Evolutionary conservation across 2,888 invertebrate species (phyloP).

Genomic region (Nasonia oneida): DNA sequence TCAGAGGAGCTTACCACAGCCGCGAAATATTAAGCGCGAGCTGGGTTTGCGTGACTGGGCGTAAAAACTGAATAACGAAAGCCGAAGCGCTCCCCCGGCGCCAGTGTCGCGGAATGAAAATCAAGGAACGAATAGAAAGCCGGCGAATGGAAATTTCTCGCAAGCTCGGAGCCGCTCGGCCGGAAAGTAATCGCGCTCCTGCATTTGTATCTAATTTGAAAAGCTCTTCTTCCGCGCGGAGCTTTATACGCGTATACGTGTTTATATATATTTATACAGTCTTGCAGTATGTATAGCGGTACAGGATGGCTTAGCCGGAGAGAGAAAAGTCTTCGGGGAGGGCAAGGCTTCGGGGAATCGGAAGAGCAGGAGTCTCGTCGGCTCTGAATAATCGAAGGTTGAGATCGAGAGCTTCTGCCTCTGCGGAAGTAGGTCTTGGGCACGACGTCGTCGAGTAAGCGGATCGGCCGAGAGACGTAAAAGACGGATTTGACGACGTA

Average conservation of each 20-base stretch:
- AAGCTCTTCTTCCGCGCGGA: not conserved
- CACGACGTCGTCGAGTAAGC: not conserved
- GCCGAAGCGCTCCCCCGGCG: not conserved
- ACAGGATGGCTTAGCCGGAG: not conserved
- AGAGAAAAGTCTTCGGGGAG: not conserved
- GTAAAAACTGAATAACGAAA: slow-evolving; percentile 3
- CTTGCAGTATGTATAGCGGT: not conserved
- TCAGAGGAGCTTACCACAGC: not conserved
- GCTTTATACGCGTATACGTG: not conserved
- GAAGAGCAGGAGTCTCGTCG: slow-evolving; percentile 1
- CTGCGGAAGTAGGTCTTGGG: slow-evolving; percentile 8
- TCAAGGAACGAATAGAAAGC: not conserved
- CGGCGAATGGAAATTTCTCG: not conserved
- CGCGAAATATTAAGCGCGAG: not conserved
- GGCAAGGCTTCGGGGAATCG: not conserved
- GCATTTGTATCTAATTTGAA: not conserved
- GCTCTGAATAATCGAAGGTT: slow-evolving; percentile 45
- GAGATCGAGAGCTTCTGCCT: slow-evolving; percentile 3
- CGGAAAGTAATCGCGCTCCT: not conserved
- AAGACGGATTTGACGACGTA: not conserved
- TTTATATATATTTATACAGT: not conserved
- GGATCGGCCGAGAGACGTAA: not conserved
- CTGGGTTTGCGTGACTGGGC: not conserved
- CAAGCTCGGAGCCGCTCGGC: not conserved
- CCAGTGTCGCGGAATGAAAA: not conserved